Conservation (phyloP, 2,888 invertebrate species). For the Microdon myrmicae region DNA sequence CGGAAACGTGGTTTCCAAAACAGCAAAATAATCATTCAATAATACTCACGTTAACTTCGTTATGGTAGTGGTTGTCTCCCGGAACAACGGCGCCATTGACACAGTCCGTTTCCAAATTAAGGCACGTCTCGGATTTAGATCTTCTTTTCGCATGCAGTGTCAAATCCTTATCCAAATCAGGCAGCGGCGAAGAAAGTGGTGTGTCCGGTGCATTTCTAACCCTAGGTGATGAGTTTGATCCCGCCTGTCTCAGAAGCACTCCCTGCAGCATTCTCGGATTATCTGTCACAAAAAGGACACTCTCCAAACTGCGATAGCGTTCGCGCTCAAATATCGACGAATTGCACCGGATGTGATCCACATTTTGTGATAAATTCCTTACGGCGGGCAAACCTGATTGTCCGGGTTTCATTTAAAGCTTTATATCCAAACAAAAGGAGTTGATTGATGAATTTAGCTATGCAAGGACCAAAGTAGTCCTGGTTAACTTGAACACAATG, state of each 20-base stretch:
- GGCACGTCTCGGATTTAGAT: slow-evolving; percentile 26
- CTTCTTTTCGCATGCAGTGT: slow-evolving; percentile 20
- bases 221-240: slow-evolving; percentile 14
- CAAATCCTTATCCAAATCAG: slow-evolving; percentile 25
- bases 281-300: slow-evolving; percentile 11
- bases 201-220: slow-evolving; percentile 22
- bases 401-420: slow-evolving; percentile 34
- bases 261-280: slow-evolving; percentile 10
- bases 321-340: slow-evolving; percentile 22
- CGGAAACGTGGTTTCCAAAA: no score
- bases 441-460: no score
- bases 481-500: slow-evolving; percentile 26
- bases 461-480: background rate
- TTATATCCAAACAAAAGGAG: slow-evolving; percentile 14
- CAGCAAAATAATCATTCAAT: background rate
- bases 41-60: slow-evolving; percentile 30
- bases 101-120: slow-evolving; percentile 25
- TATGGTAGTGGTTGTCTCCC: slow-evolving; percentile 7
- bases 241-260: slow-evolving; percentile 17
- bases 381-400: slow-evolving; percentile 18
- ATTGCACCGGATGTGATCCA: slow-evolving; percentile 5
- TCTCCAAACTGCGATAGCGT: slow-evolving; percentile 26
- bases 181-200: slow-evolving; percentile 26
- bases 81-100: slow-evolving; percentile 3
- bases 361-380: slow-evolving; percentile 8